phyloP scores from a whole-genome alignment of 2,888 invertebrate species.

The Imbricaverruca yamaguchii region DNA sequence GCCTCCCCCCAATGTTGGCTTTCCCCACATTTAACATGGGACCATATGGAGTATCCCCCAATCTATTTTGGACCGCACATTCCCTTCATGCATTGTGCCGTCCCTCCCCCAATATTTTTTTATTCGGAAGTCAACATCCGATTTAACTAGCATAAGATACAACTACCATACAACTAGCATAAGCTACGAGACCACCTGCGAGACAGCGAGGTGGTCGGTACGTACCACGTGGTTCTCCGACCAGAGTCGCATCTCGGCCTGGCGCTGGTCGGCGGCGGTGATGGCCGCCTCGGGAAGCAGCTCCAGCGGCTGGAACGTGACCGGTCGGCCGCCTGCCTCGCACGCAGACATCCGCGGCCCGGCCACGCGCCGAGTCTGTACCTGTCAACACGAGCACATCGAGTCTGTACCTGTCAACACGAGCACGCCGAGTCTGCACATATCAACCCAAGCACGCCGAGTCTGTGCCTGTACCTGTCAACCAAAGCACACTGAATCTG shows the following conservation, averaged over 20 bases:
- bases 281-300: conserved; percentile 3
- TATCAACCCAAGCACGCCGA: neutral
- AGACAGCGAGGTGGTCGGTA: neutral
- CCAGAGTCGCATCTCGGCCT: neutral
- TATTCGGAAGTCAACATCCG: no score
- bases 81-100: no score
- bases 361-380: neutral
- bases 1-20: no score
- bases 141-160: no score
- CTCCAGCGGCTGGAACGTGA: neutral
- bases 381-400: neutral
- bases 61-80: no score
- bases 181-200: no score
- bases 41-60: no score
- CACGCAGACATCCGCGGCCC: neutral
- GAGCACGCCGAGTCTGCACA: neutral
- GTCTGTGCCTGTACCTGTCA: neutral
- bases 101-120: no score
- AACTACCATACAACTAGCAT: no score
- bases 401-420: neutral
- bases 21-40: no score
- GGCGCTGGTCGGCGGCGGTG: neutral
- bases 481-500: no score
- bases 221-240: neutral
- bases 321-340: neutral